Percentiles rank a stretch among this genome's conserved stretches.
Conservation (phyloP, 1,140 invertebrate genomes). For the Plectrocnemia conspersa region DNA sequence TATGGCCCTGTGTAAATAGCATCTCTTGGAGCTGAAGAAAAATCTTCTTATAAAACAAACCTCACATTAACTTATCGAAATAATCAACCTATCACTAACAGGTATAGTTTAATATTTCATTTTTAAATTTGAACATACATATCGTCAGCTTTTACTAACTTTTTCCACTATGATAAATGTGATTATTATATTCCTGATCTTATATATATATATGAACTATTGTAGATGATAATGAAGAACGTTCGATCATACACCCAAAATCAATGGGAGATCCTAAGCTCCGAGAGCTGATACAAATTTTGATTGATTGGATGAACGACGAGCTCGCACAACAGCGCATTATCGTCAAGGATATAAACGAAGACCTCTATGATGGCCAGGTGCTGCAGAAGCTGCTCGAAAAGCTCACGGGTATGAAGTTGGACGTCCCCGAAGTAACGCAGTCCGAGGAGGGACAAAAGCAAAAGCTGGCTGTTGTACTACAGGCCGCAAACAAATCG, state of each 20-base stretch:
- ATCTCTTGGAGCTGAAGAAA: too few species aligned
- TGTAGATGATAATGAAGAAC: conserved; percentile 91
- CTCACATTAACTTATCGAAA: too few species aligned
- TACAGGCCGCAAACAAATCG: conserved; percentile 74
- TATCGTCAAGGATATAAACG: conserved; percentile 94
- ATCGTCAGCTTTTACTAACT: too few species aligned
- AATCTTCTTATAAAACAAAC: too few species aligned
- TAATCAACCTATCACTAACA: too few species aligned
- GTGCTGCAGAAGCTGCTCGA: conserved; percentile 95
- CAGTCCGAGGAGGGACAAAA: conserved; percentile 97
- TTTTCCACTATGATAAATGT: too few species aligned
- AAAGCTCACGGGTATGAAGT: conserved; percentile 81
- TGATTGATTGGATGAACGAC: conserved; percentile 99
- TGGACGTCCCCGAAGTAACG: conserved; percentile 97
- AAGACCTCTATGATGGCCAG: conserved; percentile 98
- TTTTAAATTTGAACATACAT: too few species aligned
- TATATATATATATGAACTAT: too few species aligned
- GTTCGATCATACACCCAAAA: conserved; percentile 89
- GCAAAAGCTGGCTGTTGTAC: conserved; percentile 86
- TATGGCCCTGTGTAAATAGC: too few species aligned
- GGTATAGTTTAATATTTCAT: too few species aligned
- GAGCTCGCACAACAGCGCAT: conserved; percentile 95
- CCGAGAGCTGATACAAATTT: conserved; percentile 76
- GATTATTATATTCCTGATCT: too few species aligned
- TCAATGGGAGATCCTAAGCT: conserved; percentile 85